Percentiles rank a stretch among this genome's conserved stretches.
Evolutionary conservation across 2,888 invertebrate species (phyloP).

Genomic region (Rhodophaea formosa): DNA sequence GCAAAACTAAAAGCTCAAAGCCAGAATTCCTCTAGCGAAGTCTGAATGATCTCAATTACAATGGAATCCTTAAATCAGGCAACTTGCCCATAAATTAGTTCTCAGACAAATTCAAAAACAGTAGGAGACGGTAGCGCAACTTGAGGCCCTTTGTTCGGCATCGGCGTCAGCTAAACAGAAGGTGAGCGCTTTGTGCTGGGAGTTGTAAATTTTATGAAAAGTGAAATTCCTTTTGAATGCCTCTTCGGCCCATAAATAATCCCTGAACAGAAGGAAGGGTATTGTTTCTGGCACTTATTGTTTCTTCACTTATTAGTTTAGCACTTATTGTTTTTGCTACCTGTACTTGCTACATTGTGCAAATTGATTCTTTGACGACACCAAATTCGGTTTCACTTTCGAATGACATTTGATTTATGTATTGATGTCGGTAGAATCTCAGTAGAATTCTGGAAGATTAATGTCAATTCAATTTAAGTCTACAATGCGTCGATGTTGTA

Average conservation of each 20-base stretch:
- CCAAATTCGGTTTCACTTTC: slow-evolving; percentile 43
- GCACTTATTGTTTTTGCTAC: slow-evolving; percentile 59
- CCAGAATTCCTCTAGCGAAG: slow-evolving; percentile 46
- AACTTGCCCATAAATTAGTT: slow-evolving; percentile 69
- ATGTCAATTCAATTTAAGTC: slow-evolving; percentile 6
- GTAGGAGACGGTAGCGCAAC: slow-evolving; percentile 78
- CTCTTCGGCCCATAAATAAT: slow-evolving; percentile 75
- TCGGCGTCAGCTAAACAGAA: slow-evolving; percentile 79
- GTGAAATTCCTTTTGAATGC: slow-evolving; percentile 81
- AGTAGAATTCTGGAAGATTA: slow-evolving; percentile 15
- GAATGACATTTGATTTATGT: slow-evolving; percentile 23
- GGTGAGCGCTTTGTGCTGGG: slow-evolving; percentile 73
- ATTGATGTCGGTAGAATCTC: slow-evolving; percentile 15
- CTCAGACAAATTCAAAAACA: slow-evolving; percentile 78
- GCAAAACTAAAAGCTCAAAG: slow-evolving; percentile 57
- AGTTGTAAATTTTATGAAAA: slow-evolving; percentile 82
- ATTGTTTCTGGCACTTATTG: slow-evolving; percentile 78
- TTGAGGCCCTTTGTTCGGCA: slow-evolving; percentile 72
- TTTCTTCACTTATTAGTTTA: slow-evolving; percentile 72
- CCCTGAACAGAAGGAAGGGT: slow-evolving; percentile 68
- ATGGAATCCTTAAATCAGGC: slow-evolving; percentile 72
- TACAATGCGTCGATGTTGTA: not conserved
- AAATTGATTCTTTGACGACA: slow-evolving; percentile 36
- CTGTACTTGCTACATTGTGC: slow-evolving; percentile 54
- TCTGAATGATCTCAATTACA: slow-evolving; percentile 72